These are phyloP conservation scores for Lucinisca nassula DNA, from an alignment of 2,888 invertebrate species.

Conservation along the genomic window DNA sequence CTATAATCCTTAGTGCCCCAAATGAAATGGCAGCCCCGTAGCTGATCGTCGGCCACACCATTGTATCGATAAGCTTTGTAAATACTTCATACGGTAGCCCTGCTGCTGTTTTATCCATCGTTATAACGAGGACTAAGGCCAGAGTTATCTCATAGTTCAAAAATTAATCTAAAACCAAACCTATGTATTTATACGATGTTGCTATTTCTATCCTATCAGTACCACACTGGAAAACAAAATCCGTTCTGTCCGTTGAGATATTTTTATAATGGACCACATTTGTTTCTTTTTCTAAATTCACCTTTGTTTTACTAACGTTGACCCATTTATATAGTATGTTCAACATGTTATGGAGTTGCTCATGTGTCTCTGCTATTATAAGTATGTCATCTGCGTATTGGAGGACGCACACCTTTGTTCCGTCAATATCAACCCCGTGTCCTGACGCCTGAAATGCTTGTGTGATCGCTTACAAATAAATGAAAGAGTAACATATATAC, in stretches of 20 bases:
- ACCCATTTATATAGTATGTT: background rate
- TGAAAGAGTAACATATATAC: background rate
- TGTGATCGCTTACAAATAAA: background rate
- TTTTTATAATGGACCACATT: constrained; percentile 3
- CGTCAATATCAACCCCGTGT: background rate
- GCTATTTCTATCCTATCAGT: background rate
- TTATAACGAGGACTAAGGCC: constrained; percentile 24
- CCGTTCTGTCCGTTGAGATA: background rate
- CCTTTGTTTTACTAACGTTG: background rate
- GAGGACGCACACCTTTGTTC: background rate
- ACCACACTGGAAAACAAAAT: background rate
- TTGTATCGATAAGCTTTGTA: constrained; percentile 28
- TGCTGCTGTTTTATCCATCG: constrained; percentile 9
- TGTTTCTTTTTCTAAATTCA: constrained; percentile 3
- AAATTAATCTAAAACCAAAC: constrained; percentile 16
- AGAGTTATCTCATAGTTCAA: constrained; percentile 10
- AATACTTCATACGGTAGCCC: constrained; percentile 32
- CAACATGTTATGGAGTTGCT: background rate
- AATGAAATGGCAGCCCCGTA: constrained; percentile 38
- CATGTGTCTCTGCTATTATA: background rate
- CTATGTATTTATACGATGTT: constrained; percentile 19
- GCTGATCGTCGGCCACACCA: constrained; percentile 26
- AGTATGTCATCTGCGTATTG: background rate
- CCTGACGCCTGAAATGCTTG: background rate
- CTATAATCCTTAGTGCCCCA: constrained; percentile 24